Base-by-base conservation (phyloP, 2,888 invertebrate genomes). In the Drosophila anomalata region DNA sequence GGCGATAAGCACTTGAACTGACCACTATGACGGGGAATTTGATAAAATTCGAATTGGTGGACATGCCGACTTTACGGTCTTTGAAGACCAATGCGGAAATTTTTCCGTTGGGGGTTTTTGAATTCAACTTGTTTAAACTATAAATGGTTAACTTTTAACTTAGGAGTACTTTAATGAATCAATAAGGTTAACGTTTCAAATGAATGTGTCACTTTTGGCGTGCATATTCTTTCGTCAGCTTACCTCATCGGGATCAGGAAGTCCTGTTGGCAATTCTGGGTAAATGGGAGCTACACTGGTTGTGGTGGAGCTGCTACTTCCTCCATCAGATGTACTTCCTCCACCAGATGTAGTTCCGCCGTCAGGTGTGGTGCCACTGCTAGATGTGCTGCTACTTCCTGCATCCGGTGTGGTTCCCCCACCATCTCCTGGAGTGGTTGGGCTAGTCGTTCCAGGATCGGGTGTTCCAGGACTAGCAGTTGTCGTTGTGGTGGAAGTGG, bases 171-270 rank as follows among this genome's bases (percentile, higher is more conserved):
- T 24, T 24, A 24, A 24, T 24, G 0, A 0, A 24, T 5, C 22
- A 24, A 11, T 33, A 12, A 3, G 11, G 11, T 12, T 33, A 33
- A 12, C 4, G 33, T 3, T 33, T 0, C 31, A 0, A 3, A 31
- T 36, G 36, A 12, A 41, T 42, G 4, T 20, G 17, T 20, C 14
- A 42, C 20, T 42, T 39, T 17, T 41, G 41, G 7, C 9, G 17
- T 7, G 8, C 7, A n/a, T 29, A 17, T 29, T 22, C 9, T 39
- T 39, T 3, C 11, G 2, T 39, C 26, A 8, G 87, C 90, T 75
- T 71, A 90, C 90, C 73, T 80, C 67, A 55, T 85, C 83, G 7
- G 90, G 89, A 57, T 89, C 73, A 3, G 90, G 89, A 11, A 91
- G 76, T 22, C 87, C 89, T 39, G 90, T 62, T 9, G 90, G 90